phyloP scores from a whole-genome alignment of 2,888 invertebrate genomes.

The Ceraclea dissimilis region DNA sequence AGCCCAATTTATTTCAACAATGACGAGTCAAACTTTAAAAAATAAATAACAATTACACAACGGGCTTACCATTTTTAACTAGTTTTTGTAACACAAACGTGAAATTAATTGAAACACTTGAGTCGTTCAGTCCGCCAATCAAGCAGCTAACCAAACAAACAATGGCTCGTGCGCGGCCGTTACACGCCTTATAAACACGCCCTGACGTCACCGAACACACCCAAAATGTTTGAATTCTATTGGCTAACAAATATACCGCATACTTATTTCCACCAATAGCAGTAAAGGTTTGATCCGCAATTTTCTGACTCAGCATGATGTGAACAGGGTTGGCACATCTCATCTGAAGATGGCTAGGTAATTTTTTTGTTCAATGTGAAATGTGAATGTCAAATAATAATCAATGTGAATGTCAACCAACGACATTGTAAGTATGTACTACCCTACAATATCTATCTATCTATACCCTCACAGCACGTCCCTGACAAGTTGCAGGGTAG shows the following conservation, averaged over 20 bases:
- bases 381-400: too few species aligned
- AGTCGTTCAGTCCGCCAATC: slow-evolving; percentile 38
- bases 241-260: slow-evolving; percentile 33
- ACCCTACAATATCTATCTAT: too few species aligned
- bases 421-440: too few species aligned
- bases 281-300: slow-evolving; percentile 9
- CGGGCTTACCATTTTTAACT: slow-evolving; percentile 43
- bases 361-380: too few species aligned
- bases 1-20: too few species aligned
- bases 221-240: slow-evolving; percentile 36
- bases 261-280: slow-evolving; percentile 5
- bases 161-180: slow-evolving; percentile 42
- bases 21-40: too few species aligned
- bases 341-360: too few species aligned
- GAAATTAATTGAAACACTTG: slow-evolving; percentile 35
- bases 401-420: too few species aligned
- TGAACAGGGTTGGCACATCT: not conserved
- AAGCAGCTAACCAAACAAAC: slow-evolving; percentile 65
- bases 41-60: not conserved
- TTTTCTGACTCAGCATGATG: not conserved
- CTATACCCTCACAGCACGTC: too few species aligned
- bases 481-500: too few species aligned
- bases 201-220: slow-evolving; percentile 47
- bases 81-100: slow-evolving; percentile 40
- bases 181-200: slow-evolving; percentile 50